phyloP scores from a whole-genome alignment of 2,797 vertebrate genomes.

The Trachurus trachurus region DNA sequence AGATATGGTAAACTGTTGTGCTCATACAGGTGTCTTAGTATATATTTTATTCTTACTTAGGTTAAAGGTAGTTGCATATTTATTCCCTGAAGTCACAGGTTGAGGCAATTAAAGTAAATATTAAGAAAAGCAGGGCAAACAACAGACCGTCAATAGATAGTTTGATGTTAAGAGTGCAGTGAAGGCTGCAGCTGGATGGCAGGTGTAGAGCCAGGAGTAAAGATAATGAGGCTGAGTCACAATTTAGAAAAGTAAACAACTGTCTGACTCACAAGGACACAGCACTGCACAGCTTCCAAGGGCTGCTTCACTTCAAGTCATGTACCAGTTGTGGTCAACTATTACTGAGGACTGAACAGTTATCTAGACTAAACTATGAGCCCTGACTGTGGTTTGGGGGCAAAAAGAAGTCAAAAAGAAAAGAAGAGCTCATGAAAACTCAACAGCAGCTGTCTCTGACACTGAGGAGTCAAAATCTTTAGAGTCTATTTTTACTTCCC shows the following conservation, averaged over 20 bases:
- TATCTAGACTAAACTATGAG: not conserved
- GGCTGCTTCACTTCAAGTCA: conserved; percentile 19
- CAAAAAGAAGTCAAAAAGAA: conserved; percentile 20
- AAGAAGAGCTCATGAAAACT: conserved; percentile 22
- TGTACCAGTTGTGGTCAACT: conserved; percentile 10
- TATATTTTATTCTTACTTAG: conserved; percentile 1
- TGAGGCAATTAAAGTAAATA: conserved; percentile 23
- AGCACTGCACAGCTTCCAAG: conserved; percentile 1
- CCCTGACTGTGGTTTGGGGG: not conserved
- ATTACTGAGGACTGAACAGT: not conserved
- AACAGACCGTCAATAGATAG: conserved; percentile 20
- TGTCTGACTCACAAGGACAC: conserved; percentile 39
- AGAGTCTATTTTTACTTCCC: conserved; percentile 64
- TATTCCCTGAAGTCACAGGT: not conserved
- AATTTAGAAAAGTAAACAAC: conserved; percentile 60
- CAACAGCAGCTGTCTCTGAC: conserved; percentile 47
- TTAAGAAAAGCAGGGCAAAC: conserved; percentile 25
- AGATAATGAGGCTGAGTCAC: conserved; percentile 63
- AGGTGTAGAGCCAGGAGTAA: conserved; percentile 53
- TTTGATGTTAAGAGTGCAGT: conserved; percentile 34
- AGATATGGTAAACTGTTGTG: not conserved
- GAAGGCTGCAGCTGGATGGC: conserved; percentile 61
- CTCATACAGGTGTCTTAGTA: conserved; percentile 1
- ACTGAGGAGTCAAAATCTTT: conserved; percentile 31
- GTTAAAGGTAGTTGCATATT: conserved; percentile 14